A percentile compares a stretch with the other conserved stretches of the same genome.
These are phyloP conservation scores for Homalodisca vitripennis DNA, from an alignment of 1,140 invertebrate species.

Conservation along the genomic window DNA sequence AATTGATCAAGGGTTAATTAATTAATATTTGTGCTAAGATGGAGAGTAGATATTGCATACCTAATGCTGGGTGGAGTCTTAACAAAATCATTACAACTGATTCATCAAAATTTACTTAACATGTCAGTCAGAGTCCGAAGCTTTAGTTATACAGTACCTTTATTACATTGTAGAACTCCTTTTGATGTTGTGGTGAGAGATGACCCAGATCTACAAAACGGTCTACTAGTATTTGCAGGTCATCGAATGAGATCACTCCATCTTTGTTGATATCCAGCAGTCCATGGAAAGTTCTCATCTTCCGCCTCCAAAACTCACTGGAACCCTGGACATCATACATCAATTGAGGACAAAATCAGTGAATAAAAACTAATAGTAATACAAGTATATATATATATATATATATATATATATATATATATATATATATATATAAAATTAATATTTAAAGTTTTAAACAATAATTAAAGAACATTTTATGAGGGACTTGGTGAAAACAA, in stretches of 20 bases:
- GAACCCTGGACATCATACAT: conserved; percentile 66
- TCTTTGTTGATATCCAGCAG: conserved; percentile 82
- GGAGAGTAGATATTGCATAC: too few relatives aligned
- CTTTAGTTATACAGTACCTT: too few relatives aligned
- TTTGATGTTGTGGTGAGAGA: conserved; percentile 38
- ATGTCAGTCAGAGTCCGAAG: too few relatives aligned
- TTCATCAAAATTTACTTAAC: not conserved
- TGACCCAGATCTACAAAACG: conserved; percentile 72
- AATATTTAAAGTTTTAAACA: conserved; percentile 3
- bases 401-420: not conserved
- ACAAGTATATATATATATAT: not conserved
- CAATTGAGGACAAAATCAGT: not conserved
- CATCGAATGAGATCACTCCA: conserved; percentile 77
- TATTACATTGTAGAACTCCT: conserved; percentile 39
- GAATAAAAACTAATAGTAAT: not conserved
- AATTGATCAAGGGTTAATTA: too few relatives aligned
- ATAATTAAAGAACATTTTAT: not conserved
- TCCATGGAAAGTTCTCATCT: conserved; percentile 81
- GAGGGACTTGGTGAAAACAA: not conserved
- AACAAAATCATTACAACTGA: not conserved
- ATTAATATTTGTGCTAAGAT: too few relatives aligned
- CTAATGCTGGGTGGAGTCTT: too few relatives aligned
- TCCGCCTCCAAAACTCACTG: conserved; percentile 83
- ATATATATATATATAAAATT: not conserved
- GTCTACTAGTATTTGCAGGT: conserved; percentile 69